Percentiles rank a stretch among this genome's conserved stretches.
phyloP scores from a whole-genome alignment of 2,888 invertebrate species.

The Amblyteles armatorius region DNA sequence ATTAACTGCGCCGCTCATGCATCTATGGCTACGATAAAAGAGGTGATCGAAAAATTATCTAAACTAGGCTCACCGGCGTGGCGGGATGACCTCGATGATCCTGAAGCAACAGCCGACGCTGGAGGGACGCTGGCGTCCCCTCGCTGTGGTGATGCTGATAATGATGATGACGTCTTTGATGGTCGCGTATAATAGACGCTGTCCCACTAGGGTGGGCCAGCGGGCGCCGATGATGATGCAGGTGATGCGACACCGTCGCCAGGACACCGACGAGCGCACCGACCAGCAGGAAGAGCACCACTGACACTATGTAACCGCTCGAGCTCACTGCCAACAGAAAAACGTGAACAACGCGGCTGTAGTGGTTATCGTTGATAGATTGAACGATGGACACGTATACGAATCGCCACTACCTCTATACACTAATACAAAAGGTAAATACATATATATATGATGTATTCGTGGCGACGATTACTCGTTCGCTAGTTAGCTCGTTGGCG shows the following conservation, averaged over 20 bases:
- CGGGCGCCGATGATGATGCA: slow-evolving; percentile 85
- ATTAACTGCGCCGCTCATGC: background rate
- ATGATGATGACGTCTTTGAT: slow-evolving; percentile 71
- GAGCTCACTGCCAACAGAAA: slow-evolving; percentile 77
- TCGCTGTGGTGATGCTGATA: slow-evolving; percentile 74
- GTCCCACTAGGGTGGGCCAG: slow-evolving; percentile 86
- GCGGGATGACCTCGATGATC: slow-evolving; percentile 79
- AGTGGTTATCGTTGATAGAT: slow-evolving; percentile 38
- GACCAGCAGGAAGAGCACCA: slow-evolving; percentile 81
- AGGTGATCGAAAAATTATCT: background rate
- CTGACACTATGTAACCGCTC: slow-evolving; percentile 82
- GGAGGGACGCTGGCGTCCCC: slow-evolving; percentile 74
- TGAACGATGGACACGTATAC: slow-evolving; percentile 20
- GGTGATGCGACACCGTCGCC: slow-evolving; percentile 84
- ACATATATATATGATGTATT: slow-evolving; percentile 40
- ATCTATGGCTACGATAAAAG: background rate
- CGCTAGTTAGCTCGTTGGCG: slow-evolving; percentile 30
- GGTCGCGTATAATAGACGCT: slow-evolving; percentile 82
- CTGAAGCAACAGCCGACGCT: slow-evolving; percentile 78
- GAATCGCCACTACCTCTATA: background rate
- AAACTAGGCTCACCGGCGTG: slow-evolving; percentile 78
- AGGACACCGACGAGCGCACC: slow-evolving; percentile 84
- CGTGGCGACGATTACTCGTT: slow-evolving; percentile 36
- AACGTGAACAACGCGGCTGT: slow-evolving; percentile 35
- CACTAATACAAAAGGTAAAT: too few relatives aligned